phyloP scores from a whole-genome alignment of 2,888 invertebrate species.

The Unio delphinus region DNA sequence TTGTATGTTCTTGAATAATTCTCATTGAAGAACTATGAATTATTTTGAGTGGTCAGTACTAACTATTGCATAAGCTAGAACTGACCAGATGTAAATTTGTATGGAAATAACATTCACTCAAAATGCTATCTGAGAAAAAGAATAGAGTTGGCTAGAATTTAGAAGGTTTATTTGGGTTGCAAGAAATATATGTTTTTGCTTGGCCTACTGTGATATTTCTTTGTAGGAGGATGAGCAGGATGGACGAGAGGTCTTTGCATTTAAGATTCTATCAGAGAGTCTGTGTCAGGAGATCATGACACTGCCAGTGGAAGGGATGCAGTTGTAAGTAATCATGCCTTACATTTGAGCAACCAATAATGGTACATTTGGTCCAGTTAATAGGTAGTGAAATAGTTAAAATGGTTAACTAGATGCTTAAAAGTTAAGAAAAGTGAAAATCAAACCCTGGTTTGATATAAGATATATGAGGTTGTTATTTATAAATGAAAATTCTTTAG shows the following conservation, averaged over 20 bases:
- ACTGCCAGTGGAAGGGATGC: slow-evolving; percentile 51
- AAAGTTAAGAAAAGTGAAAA: not conserved
- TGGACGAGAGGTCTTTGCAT: slow-evolving; percentile 52
- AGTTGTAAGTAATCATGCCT: slow-evolving; percentile 43
- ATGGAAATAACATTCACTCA: too few relatives aligned
- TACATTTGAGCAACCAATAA: too few relatives aligned
- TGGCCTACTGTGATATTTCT: not conserved
- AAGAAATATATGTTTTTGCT: not conserved
- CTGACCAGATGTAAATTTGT: too few relatives aligned
- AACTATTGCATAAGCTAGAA: too few relatives aligned
- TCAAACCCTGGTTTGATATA: not conserved
- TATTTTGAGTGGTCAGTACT: too few relatives aligned
- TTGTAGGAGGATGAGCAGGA: slow-evolving; percentile 48
- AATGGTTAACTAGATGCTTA: not conserved
- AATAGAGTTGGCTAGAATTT: not conserved
- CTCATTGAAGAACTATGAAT: too few relatives aligned
- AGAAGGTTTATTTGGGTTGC: not conserved
- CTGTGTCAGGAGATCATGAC: slow-evolving; percentile 53
- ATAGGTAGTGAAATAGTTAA: too few relatives aligned
- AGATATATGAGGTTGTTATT: too few relatives aligned
- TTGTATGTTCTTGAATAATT: too few relatives aligned
- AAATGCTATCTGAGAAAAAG: not conserved
- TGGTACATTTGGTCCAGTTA: too few relatives aligned
- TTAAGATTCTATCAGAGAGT: slow-evolving; percentile 49
- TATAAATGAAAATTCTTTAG: too few relatives aligned